A percentile compares a stretch with the other conserved stretches of the same genome.
Evolutionary conservation across 1,140 invertebrate species (phyloP).

Genomic region (Zaprionus ghesquierei): DNA sequence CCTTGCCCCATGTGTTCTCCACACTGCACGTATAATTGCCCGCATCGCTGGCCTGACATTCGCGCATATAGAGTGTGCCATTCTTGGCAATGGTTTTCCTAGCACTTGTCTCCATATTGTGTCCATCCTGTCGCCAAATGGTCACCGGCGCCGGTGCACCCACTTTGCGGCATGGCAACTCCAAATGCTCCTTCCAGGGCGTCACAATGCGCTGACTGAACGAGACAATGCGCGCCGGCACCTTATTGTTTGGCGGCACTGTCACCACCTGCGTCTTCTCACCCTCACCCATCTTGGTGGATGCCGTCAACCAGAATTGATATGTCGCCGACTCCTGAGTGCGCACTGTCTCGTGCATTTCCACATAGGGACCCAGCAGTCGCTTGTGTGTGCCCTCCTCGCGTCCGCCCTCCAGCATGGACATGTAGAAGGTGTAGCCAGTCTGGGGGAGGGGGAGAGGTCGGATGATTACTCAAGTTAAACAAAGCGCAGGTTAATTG

Average conservation of each 20-base stretch:
- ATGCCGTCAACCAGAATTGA: slow-evolving; percentile 92
- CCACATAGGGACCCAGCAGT: slow-evolving; percentile 86
- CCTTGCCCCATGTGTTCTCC: slow-evolving; percentile 91
- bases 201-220: slow-evolving; percentile 90
- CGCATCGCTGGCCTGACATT: slow-evolving; percentile 89
- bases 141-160: slow-evolving; percentile 89
- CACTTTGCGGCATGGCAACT: slow-evolving; percentile 90
- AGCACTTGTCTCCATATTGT: slow-evolving; percentile 87
- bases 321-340: slow-evolving; percentile 88
- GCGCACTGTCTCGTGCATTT: slow-evolving; percentile 88
- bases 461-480: not conserved
- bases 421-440: slow-evolving; percentile 92
- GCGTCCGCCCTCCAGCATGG: slow-evolving; percentile 88
- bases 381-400: slow-evolving; percentile 89
- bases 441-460: slow-evolving; percentile 45
- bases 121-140: slow-evolving; percentile 90
- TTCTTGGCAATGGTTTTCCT: slow-evolving; percentile 87
- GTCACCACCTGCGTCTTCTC: slow-evolving; percentile 90
- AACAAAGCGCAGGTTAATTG: slow-evolving; percentile 27
- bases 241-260: slow-evolving; percentile 90
- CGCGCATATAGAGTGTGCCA: slow-evolving; percentile 89
- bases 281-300: slow-evolving; percentile 91
- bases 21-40: slow-evolving; percentile 95
- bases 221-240: slow-evolving; percentile 91
- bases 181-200: slow-evolving; percentile 93